These are phyloP conservation scores for Schrankia costaestrigalis DNA, from an alignment of 2,888 invertebrate species.

Conservation along the genomic window DNA sequence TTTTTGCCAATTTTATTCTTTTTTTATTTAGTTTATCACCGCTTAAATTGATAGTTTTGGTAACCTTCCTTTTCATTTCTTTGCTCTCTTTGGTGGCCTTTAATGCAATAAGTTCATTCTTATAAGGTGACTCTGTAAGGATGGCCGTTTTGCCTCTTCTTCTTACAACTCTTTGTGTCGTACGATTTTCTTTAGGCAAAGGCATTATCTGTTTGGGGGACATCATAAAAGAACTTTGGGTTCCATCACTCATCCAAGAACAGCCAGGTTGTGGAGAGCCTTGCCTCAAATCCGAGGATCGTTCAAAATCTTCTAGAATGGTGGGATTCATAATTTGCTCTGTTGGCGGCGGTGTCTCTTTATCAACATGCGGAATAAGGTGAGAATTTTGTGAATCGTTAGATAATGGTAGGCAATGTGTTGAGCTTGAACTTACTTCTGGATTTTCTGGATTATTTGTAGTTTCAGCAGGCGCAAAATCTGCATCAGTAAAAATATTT, in stretches of 20 bases:
- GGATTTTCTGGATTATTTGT: background rate
- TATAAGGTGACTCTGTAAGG: slow-evolving; percentile 20
- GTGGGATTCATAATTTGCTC: background rate
- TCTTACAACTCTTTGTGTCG: slow-evolving; percentile 19
- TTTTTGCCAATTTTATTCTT: too few species aligned
- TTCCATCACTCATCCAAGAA: background rate
- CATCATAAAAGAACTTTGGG: slow-evolving; percentile 8
- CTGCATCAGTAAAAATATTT: slow-evolving; percentile 1
- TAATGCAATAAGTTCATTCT: too few species aligned
- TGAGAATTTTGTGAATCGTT: background rate
- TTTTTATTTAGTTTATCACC: too few species aligned
- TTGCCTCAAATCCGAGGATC: too few species aligned
- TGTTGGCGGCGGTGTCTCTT: background rate
- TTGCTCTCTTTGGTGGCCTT: background rate
- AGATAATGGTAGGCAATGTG: background rate
- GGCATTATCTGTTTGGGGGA: slow-evolving; percentile 22
- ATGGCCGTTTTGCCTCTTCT: slow-evolving; percentile 31
- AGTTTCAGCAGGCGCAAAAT: slow-evolving; percentile 1
- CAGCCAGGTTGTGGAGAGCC: slow-evolving; percentile 1
- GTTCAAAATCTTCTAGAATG: background rate
- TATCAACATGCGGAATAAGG: background rate
- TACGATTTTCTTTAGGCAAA: slow-evolving; percentile 18
- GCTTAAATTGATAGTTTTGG: too few species aligned
- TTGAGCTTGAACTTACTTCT: background rate
- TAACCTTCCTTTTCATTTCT: too few species aligned